Evolutionary conservation across 2,113 vertebrate species (phyloP), one percentile per base, ranked within the genome.

Genomic region (Hirundichthys speculiger): DNA sequence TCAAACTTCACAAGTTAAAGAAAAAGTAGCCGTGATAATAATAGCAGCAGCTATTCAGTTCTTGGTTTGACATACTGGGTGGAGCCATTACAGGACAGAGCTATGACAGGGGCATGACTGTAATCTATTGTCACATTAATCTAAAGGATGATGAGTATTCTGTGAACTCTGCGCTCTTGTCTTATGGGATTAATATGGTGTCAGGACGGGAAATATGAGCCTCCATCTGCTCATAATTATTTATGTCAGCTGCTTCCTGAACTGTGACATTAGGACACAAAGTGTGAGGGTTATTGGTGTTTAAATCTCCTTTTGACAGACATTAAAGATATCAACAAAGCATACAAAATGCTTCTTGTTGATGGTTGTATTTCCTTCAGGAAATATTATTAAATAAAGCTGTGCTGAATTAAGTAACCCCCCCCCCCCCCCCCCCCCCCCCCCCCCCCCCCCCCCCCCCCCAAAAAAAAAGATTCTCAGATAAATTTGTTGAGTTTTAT

Each of bases 41-140:
- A 49, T 14, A 38, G 39, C 4, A n/a, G 47, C 15, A 52, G 34
- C 58, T 54, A 30, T 22, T 46, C 39, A 20, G 58, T 61, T 7
- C 50, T 64, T 20, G 42, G 4, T 64, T 50, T 22, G 59, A 39
- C 55, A 53, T 18, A 42, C 20, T 54, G 5, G 19, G 18, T 12
- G 38, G 50, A 69, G 45, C 14, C 14, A 38, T 42, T 10, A 15
- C 52, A 4, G 50, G 54, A 45, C 79, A 52, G 57, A 46, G 13
- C 51, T 21, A 3, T 47, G 69, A 63, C 69, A 49, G 62, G 71
- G 21, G 64, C 48, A 15, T 30, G 64, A 57, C 54, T 9, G 8
- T 57, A 73, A 79, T 62, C 79, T 60, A 64, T 56, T 64, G 81
- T 84, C 79, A 52, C 79, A 79, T 85, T 77, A 73, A 80, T 80